Evolutionary conservation across 2,888 invertebrate genomes (phyloP).

Genomic region (Trichogramma dendrolimi): DNA sequence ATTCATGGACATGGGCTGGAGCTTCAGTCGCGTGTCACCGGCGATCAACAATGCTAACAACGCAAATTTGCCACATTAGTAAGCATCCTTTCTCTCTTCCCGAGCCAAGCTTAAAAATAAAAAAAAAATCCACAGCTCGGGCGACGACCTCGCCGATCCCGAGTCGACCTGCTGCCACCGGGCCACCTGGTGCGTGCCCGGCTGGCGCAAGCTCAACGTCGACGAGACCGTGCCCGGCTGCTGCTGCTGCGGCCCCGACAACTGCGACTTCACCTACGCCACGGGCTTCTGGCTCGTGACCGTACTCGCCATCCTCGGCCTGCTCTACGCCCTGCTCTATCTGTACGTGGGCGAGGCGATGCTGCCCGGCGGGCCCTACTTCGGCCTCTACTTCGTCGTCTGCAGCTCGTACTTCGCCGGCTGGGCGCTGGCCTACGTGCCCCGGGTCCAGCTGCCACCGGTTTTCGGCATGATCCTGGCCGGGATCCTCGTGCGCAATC

Average conservation of each 20-base stretch:
- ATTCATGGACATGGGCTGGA: background rate
- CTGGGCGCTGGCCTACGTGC: constrained; percentile 40
- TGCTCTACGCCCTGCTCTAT: constrained; percentile 37
- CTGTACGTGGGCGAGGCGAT: constrained; percentile 39
- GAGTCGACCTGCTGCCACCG: constrained; percentile 39
- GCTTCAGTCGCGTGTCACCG: background rate
- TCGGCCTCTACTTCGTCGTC: constrained; percentile 39
- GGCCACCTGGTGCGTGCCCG: constrained; percentile 36
- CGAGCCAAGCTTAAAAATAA: background rate
- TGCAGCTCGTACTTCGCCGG: constrained; percentile 41
- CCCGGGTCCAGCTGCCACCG: constrained; percentile 53
- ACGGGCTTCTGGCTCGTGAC: constrained; percentile 38
- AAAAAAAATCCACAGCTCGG: background rate
- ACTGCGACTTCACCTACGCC: constrained; percentile 42
- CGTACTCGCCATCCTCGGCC: constrained; percentile 18
- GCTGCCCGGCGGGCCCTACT: constrained; percentile 38
- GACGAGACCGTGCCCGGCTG: constrained; percentile 32
- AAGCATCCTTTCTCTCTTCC: constrained; percentile 1
- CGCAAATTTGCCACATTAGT: constrained; percentile 2
- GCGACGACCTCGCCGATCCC: background rate
- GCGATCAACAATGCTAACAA: background rate
- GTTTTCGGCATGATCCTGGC: constrained; percentile 63
- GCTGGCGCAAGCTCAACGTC: constrained; percentile 37
- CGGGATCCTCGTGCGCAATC: constrained; percentile 51
- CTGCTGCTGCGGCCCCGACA: constrained; percentile 24